phyloP scores from a whole-genome alignment of 2,797 vertebrate genomes.

The Phaenicophaeus curvirostris region DNA sequence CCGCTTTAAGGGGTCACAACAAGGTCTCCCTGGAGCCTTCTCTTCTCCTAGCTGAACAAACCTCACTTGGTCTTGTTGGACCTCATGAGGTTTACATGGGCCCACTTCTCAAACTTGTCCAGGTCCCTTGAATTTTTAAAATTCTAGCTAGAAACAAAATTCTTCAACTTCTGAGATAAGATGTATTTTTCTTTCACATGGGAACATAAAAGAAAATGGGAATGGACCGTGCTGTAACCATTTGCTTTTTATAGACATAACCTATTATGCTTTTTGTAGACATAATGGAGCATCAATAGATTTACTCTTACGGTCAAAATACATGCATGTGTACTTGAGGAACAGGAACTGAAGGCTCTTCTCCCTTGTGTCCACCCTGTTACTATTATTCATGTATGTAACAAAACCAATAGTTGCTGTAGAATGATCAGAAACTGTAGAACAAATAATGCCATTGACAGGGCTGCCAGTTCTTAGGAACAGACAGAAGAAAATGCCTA shows the following conservation, averaged over 20 bases:
- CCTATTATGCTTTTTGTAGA: background rate
- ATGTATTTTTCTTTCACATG: background rate
- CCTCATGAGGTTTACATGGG: background rate
- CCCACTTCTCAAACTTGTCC: background rate
- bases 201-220: background rate
- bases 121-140: background rate
- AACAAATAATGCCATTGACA: background rate
- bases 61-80: background rate
- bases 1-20: too few relatives aligned
- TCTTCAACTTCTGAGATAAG: background rate
- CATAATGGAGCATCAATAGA: background rate
- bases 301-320: background rate
- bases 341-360: background rate
- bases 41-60: too few relatives aligned
- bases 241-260: background rate
- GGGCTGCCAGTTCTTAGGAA: background rate
- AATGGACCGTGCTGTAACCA: background rate
- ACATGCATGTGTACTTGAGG: accelerated
- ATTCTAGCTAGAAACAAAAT: background rate
- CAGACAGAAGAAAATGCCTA: background rate
- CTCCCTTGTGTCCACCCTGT: background rate
- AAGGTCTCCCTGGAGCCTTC: too few relatives aligned
- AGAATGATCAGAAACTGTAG: background rate
- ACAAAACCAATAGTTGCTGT: background rate
- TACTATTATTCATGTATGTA: background rate